Base-by-base conservation (phyloP, 2,113 vertebrate genomes). In the Micronisus gabar region DNA sequence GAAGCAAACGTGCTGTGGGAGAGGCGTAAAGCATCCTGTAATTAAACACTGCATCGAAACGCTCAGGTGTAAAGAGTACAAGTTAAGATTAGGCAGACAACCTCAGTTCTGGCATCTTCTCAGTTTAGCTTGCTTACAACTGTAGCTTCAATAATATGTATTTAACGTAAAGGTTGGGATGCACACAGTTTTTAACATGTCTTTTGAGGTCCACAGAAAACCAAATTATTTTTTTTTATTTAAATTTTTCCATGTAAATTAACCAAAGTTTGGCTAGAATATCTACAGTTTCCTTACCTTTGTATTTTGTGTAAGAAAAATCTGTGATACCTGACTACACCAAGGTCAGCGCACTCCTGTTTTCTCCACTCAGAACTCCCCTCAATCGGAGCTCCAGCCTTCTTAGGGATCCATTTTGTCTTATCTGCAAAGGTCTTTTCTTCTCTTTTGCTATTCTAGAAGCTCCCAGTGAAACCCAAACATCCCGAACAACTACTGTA, bases 61-160 rank as follows among this genome's bases (percentile, higher is more conserved):
- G 2, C 65, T 20, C 48, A 13, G 5, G 0, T 43, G 32, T 25
- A 34, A 32, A 43, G 61, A 73, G 9, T 10, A 9, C 29, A 61
- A 71, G 11, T 11, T 53, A 74, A 55, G 58, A 86, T 70, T 4
- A 81, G 59, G 40, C 40, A 96, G 63, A 48, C 14, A 34, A 8
- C 11, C 43, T 58, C 59, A 47, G 45, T 55, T 76, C 68, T 81
- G 27, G 48, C 10, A 36, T 71, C 34, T 38, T 34, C 58, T 27
- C n/a, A 45, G 43, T 73, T 48, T 10, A 66, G 50, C 34, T 59
- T 52, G 19, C 62, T 50, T 68, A 43, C 67, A 63, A 36, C 29
- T 27, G 4, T 2, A 34, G 20, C 21, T 71, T 79, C 40, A 71
- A 1, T 32, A 56, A 13, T 2, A 34, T 0, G 2, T 40, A 40